These are phyloP conservation scores for Machaerirhynchus nigripectus DNA, from an alignment of 2,113 vertebrate species.

Conservation along the genomic window DNA sequence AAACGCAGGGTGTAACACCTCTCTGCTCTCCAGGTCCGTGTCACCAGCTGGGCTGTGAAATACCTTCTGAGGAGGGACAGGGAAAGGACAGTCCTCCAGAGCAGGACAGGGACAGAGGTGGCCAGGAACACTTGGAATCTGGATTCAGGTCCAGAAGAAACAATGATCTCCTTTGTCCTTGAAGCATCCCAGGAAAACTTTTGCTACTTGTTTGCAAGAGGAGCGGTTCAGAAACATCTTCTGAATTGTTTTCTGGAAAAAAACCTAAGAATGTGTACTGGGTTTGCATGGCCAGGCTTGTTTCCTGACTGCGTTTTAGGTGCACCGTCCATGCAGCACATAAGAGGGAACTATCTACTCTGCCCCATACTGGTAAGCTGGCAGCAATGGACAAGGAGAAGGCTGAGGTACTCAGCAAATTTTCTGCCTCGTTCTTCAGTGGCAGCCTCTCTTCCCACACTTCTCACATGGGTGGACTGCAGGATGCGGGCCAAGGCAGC, in stretches of 20 bases:
- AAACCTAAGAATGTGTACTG: background rate
- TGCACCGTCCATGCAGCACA: background rate
- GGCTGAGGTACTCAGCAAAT: background rate
- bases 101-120: background rate
- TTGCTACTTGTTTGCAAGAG: background rate
- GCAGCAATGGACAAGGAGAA: background rate
- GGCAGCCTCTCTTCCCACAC: background rate
- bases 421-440: background rate
- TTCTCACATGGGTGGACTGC: background rate
- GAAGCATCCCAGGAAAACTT: background rate
- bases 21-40: background rate
- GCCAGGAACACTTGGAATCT: background rate
- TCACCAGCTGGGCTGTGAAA: background rate
- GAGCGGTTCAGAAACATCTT: background rate
- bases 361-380: background rate
- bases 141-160: background rate
- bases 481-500: background rate
- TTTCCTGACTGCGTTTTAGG: background rate
- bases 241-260: background rate
- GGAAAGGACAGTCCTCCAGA: background rate
- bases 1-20: rapidly evolving
- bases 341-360: background rate
- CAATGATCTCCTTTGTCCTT: background rate
- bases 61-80: background rate
- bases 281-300: background rate